These are phyloP conservation scores for Sminthopsis crassicaudata DNA, from an alignment of 2,113 vertebrate species.

Conservation along the genomic window DNA sequence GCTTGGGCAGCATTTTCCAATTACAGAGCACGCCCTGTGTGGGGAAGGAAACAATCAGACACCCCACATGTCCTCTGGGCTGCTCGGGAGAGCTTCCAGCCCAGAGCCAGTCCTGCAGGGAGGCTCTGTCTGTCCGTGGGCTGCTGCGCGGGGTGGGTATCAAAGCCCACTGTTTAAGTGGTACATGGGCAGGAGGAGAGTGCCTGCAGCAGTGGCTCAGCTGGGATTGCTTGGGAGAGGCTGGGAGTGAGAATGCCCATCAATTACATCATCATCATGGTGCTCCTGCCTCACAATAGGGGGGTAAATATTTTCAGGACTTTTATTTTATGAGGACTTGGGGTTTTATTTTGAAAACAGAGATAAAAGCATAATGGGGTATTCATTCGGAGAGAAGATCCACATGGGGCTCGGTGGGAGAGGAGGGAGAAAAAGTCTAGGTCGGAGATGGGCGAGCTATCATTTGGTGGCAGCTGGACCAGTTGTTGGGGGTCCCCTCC, in stretches of 20 bases:
- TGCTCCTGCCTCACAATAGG: neutral
- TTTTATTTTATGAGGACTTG: neutral
- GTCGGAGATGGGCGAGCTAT: neutral
- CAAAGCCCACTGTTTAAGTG: conserved; percentile 19
- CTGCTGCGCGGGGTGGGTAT: conserved; percentile 33
- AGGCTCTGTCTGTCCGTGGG: neutral
- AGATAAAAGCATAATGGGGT: neutral
- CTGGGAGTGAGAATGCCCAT: neutral
- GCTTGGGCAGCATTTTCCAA: conserved; percentile 81
- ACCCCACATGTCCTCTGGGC: conserved; percentile 47
- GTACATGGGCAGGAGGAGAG: neutral
- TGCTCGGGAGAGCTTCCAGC: neutral
- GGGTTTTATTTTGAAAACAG: conserved; percentile 23
- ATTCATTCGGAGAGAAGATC: conserved; percentile 20
- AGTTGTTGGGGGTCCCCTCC: neutral
- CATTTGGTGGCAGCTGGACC: neutral
- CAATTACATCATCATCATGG: neutral
- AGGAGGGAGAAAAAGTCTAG: neutral
- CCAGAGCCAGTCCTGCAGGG: neutral
- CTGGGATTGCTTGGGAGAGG: conserved; percentile 4
- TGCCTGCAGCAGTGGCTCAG: conserved; percentile 53
- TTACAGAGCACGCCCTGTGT: conserved; percentile 77
- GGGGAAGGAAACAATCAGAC: conserved; percentile 77
- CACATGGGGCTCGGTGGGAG: neutral
- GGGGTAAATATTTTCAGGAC: neutral